phyloP scores from a whole-genome alignment of 2,797 vertebrate genomes.

The Pygocentrus nattereri region DNA sequence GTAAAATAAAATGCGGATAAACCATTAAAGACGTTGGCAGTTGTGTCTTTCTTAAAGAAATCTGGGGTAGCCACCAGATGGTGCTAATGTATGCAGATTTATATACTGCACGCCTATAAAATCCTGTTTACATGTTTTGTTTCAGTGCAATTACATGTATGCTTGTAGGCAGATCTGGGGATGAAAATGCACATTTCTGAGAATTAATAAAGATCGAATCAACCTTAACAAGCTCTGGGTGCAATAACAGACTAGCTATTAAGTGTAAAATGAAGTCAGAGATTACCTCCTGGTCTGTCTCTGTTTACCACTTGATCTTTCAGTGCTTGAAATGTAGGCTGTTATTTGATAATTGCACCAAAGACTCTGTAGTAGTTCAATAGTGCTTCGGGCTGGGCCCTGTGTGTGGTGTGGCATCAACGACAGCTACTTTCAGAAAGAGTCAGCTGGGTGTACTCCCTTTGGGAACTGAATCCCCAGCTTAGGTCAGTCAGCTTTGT shows the following conservation, averaged over 20 bases:
- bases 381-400: neutral
- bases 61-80: constrained; percentile 58
- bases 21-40: too few relatives aligned
- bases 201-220: neutral
- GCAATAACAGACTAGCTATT: neutral
- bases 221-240: neutral
- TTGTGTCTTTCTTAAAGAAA: neutral
- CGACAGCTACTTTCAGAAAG: neutral
- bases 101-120: neutral
- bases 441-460: neutral
- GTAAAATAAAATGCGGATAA: neutral
- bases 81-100: constrained; percentile 46
- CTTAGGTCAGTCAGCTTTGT: constrained; percentile 25
- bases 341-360: constrained; percentile 1
- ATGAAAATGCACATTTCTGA: neutral
- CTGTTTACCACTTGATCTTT: neutral
- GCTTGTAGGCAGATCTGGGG: neutral
- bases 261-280: neutral
- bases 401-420: neutral
- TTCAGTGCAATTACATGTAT: neutral
- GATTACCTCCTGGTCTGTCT: neutral
- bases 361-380: neutral
- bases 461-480: constrained; percentile 23
- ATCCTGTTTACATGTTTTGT: neutral
- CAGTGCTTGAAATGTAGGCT: neutral